Conservation (phyloP, 2,113 vertebrate genomes). For the Abramis brama region DNA sequence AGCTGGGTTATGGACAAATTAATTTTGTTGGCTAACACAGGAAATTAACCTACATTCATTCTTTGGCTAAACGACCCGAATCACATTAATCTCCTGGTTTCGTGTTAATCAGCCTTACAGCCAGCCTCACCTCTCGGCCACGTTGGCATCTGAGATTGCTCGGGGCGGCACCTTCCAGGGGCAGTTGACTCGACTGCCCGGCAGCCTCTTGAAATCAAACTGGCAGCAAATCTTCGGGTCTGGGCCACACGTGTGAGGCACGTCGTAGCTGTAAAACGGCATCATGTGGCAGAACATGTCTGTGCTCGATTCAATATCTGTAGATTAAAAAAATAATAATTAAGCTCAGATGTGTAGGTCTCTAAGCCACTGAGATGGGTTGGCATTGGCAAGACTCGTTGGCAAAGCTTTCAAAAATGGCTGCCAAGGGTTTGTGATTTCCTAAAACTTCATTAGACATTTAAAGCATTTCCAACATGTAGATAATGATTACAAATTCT, state of each 20-base stretch:
- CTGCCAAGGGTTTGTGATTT: neutral
- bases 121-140: conserved; percentile 89
- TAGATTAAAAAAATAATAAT: neutral
- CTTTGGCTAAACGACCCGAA: neutral
- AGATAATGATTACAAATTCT: neutral
- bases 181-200: conserved; percentile 93
- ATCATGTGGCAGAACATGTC: conserved; percentile 99
- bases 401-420: neutral
- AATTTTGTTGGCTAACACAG: conserved; percentile 29
- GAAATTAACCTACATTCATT: conserved; percentile 28
- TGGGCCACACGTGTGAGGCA: conserved; percentile 95
- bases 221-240: conserved; percentile 99
- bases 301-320: conserved; percentile 84
- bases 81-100: neutral
- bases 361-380: neutral
- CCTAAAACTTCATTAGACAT: neutral
- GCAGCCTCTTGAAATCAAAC: conserved; percentile 96
- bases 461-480: conserved; percentile 5
- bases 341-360: neutral
- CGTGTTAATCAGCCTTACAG: neutral
- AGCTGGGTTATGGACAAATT: conserved; percentile 1
- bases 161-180: conserved; percentile 96
- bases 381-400: neutral
- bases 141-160: conserved; percentile 84
- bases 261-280: conserved; percentile 98